phyloP scores from a whole-genome alignment of 2,888 invertebrate genomes.

The Tetrapedia diversipes region DNA sequence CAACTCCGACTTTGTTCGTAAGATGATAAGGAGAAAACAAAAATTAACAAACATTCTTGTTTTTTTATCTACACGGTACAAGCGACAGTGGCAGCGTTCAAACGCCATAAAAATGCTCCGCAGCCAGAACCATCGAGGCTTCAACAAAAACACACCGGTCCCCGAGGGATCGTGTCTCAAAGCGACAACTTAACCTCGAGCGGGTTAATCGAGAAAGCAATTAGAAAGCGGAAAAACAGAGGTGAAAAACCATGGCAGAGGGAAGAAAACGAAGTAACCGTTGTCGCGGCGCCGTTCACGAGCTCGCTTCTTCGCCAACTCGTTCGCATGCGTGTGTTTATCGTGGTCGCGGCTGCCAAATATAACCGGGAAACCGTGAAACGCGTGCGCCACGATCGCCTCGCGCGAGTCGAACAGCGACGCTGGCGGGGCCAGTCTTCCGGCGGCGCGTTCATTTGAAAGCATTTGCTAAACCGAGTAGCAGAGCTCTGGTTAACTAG shows the following conservation, averaged over 20 bases:
- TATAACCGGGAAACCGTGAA: slow-evolving; percentile 63
- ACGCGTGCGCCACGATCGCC: slow-evolving; percentile 61
- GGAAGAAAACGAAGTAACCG: neutral
- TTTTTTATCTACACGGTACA: too few species aligned
- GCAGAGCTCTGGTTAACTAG: slow-evolving; percentile 52
- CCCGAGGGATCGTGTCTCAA: too few species aligned
- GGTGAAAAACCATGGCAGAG: too few species aligned
- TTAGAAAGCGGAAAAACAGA: neutral
- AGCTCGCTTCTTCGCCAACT: slow-evolving; percentile 24
- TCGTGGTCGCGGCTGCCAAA: slow-evolving; percentile 59
- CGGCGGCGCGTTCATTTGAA: slow-evolving; percentile 55
- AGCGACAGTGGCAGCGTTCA: too few species aligned
- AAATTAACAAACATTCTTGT: too few species aligned
- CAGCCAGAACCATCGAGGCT: too few species aligned
- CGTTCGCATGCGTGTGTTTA: slow-evolving; percentile 41
- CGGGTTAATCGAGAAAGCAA: neutral
- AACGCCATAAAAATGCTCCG: too few species aligned
- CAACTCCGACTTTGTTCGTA: too few species aligned
- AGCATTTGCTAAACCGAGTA: slow-evolving; percentile 62
- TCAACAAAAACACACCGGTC: too few species aligned
- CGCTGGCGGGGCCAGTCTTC: slow-evolving; percentile 35
- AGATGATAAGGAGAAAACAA: too few species aligned
- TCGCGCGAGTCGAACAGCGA: slow-evolving; percentile 28
- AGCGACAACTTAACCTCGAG: too few species aligned
- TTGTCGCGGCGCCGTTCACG: neutral